A percentile compares a stretch with the other conserved stretches of the same genome.
These are phyloP conservation scores for Ictalurus furcatus DNA, from an alignment of 2,113 vertebrate genomes.

Conservation along the genomic window DNA sequence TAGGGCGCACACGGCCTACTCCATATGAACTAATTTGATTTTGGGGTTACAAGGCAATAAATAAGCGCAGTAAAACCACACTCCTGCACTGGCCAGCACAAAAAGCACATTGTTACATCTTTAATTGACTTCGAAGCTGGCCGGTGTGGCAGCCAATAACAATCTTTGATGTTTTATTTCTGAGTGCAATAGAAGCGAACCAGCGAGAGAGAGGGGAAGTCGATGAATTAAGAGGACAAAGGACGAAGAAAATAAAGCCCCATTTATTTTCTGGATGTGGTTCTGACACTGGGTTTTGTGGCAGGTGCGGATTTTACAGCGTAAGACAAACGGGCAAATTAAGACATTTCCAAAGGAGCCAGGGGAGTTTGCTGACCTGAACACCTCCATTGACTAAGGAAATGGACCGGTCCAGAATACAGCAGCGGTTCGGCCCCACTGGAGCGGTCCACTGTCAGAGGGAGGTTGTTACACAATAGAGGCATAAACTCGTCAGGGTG, in stretches of 20 bases:
- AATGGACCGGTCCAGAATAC: conserved; percentile 62
- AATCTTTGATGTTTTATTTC: conserved; percentile 65
- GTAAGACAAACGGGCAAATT: conserved; percentile 62
- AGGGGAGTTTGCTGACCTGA: conserved; percentile 28
- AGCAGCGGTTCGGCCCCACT: conserved; percentile 43
- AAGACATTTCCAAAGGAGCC: conserved; percentile 59
- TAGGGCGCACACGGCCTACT: conserved; percentile 55
- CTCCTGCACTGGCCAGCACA: conserved; percentile 59
- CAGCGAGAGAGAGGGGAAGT: conserved; percentile 14
- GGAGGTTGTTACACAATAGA: neutral
- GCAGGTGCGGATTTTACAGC: conserved; percentile 58
- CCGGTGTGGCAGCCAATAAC: conserved; percentile 56
- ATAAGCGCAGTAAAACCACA: conserved; percentile 71
- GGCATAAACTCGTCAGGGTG: conserved; percentile 54
- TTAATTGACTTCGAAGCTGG: conserved; percentile 70
- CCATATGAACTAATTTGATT: conserved; percentile 74
- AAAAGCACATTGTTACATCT: conserved; percentile 63
- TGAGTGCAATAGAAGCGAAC: conserved; percentile 58
- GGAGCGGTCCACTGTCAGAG: conserved; percentile 3
- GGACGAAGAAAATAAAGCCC: conserved; percentile 9
- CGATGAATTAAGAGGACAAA: conserved; percentile 26
- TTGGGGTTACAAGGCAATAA: conserved; percentile 73
- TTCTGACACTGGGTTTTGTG: conserved; percentile 40
- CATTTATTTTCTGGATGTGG: conserved; percentile 45
- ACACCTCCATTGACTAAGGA: conserved; percentile 62